A percentile compares a stretch with the other conserved stretches of the same genome.
phyloP scores from a whole-genome alignment of 2,113 vertebrate genomes.

The Megaceryle maxima region DNA sequence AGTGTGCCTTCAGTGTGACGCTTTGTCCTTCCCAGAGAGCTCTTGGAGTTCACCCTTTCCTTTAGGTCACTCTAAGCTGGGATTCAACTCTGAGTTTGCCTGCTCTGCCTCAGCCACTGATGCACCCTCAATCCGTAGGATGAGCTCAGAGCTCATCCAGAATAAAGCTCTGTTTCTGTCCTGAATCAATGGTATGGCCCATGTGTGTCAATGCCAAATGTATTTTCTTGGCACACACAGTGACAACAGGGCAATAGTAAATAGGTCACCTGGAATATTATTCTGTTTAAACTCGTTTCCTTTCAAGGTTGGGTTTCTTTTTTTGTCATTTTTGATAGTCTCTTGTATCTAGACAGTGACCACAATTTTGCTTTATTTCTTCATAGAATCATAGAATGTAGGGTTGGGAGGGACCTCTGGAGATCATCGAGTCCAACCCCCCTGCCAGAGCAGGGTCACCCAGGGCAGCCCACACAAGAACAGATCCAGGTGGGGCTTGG shows the following conservation, averaged over 20 bases:
- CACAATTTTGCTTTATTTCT: background rate
- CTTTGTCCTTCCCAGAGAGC: background rate
- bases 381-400: background rate
- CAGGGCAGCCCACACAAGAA: too few relatives aligned
- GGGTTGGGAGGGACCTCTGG: too few relatives aligned
- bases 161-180: background rate
- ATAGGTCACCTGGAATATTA: background rate
- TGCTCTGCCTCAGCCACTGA: background rate
- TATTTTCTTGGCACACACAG: background rate
- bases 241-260: background rate
- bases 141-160: background rate
- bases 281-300: background rate
- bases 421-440: too few relatives aligned
- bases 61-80: background rate
- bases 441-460: too few relatives aligned
- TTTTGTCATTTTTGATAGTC: background rate
- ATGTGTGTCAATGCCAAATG: fast-evolving
- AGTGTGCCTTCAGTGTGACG: background rate
- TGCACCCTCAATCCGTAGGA: background rate
- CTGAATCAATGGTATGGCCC: background rate
- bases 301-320: background rate
- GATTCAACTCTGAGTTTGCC: background rate
- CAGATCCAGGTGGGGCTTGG: too few relatives aligned
- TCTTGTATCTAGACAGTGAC: background rate
- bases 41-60: background rate